Conservation (phyloP, 2,888 invertebrate genomes). For the Phytoseiulus persimilis region DNA sequence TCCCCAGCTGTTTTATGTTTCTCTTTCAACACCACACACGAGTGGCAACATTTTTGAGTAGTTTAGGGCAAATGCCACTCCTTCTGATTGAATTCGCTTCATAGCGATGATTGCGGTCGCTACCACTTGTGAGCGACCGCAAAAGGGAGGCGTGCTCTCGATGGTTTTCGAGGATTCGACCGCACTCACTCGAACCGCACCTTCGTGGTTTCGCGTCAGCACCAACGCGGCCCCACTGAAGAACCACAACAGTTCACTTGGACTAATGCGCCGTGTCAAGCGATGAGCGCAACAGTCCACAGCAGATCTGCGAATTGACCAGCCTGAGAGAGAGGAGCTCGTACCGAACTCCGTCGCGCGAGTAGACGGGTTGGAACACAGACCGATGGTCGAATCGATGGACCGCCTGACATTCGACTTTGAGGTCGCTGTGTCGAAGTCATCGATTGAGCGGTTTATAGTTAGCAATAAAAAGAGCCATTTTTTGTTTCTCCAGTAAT, state of each 20-base stretch:
- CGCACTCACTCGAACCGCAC: not conserved
- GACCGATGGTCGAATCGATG: not conserved
- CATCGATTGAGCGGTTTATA: not conserved
- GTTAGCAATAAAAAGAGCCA: not conserved
- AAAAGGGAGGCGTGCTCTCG: not conserved
- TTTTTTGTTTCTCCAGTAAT: slow-evolving; percentile 5
- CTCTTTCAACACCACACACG: not conserved
- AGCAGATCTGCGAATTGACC: too few species aligned
- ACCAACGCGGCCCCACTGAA: not conserved
- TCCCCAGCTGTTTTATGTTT: not conserved
- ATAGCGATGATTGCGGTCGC: too few species aligned
- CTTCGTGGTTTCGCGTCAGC: not conserved
- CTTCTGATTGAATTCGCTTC: not conserved
- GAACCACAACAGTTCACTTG: not conserved
- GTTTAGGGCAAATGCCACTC: not conserved
- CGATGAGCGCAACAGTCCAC: too few species aligned
- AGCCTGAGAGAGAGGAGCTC: too few species aligned
- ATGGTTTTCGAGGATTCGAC: not conserved
- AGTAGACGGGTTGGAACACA: too few species aligned
- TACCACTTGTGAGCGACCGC: not conserved
- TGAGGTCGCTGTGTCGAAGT: not conserved
- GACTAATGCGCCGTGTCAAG: not conserved
- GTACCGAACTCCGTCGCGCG: too few species aligned
- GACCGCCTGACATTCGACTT: not conserved
- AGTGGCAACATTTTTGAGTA: not conserved